Evolutionary conservation across 2,888 invertebrate genomes (phyloP), one percentile per base, ranked within the genome.

Genomic region (Andrena praecox): DNA sequence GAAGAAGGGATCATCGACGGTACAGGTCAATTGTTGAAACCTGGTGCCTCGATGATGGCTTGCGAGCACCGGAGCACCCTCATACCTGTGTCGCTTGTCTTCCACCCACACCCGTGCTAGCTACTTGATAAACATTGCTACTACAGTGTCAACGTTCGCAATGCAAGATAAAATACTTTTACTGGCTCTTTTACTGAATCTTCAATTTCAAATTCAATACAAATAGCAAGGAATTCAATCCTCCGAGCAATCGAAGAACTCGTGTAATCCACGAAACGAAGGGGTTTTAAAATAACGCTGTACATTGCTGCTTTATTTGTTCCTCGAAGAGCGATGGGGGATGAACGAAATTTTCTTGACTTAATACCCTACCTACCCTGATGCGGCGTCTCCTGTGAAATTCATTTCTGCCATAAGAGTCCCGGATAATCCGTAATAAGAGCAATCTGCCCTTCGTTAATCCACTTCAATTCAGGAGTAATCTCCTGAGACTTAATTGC

Each of bases 341-440:
- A 56, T 56, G 35, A 62, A 33, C 16, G 62, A 62, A 62, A 33
- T 20, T 31, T 62, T 62, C 62, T 33, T 62, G 31, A 33, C 33
- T 33, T 31, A 62, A 33, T 62, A 33, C 62, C 24, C 33, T 33
- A 33, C 29, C 33, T n/a, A 20, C 60, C 7, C 7, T 7, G n/a
- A 20, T 1, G 24, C 62, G 33, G 20, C 33, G 10, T 60, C 52
- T 72, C 33, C n/a, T 16, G 35, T 7, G 12, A 33, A 64, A 72
- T 52, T 52, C 48, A 31, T 63, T 63, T 50, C 29, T 2, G 20
- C 60, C 35, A 42, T 42, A 59, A 72, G 63, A 24, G 63, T 33
- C 31, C 7, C 50, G 31, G 63, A 24, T 72, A 72, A 72, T 72
- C 71, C 50, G 24, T 72, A 72, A 72, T 63, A 63, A 50, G 50